phyloP scores from a whole-genome alignment of 1,140 invertebrate species.

The Dreissena rostriformis region DNA sequence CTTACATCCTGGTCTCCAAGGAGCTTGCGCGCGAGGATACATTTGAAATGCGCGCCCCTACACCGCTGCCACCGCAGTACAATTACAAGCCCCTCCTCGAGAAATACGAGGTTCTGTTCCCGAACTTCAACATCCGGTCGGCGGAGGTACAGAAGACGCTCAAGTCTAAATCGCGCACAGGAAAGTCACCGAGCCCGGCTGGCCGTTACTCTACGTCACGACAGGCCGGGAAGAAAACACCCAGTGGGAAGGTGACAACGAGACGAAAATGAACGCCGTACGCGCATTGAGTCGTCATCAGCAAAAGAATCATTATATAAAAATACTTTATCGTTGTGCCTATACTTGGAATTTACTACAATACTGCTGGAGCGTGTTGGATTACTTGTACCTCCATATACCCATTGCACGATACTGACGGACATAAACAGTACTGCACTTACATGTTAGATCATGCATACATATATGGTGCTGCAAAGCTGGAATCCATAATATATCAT shows the following conservation, averaged over 20 bases:
- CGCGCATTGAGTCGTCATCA: too few species aligned
- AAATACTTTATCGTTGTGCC: too few species aligned
- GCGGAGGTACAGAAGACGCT: conserved; percentile 54
- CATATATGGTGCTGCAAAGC: too few species aligned
- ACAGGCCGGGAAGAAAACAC: conserved; percentile 28
- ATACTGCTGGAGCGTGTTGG: too few species aligned
- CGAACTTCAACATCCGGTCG: conserved; percentile 64
- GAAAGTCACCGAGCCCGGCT: conserved; percentile 68
- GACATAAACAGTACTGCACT: too few species aligned
- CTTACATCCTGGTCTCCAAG: conserved; percentile 69
- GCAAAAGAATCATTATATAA: too few species aligned
- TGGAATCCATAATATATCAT: too few species aligned
- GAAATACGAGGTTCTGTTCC: conserved; percentile 63
- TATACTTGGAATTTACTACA: too few species aligned
- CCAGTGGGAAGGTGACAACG: conserved; percentile 25
- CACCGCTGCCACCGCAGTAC: conserved; percentile 57
- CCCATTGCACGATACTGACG: too few species aligned
- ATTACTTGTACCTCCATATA: too few species aligned
- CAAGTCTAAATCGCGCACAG: conserved; percentile 32
- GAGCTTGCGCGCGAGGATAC: conserved; percentile 52
- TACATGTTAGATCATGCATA: too few species aligned
- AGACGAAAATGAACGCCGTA: conserved; percentile 36
- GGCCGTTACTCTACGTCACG: conserved; percentile 52
- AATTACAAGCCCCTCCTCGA: conserved; percentile 64
- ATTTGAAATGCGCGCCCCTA: conserved; percentile 7